A percentile compares a stretch with the other conserved stretches of the same genome.
phyloP scores from a whole-genome alignment of 2,797 vertebrate genomes.

The Dermochelys coriacea region DNA sequence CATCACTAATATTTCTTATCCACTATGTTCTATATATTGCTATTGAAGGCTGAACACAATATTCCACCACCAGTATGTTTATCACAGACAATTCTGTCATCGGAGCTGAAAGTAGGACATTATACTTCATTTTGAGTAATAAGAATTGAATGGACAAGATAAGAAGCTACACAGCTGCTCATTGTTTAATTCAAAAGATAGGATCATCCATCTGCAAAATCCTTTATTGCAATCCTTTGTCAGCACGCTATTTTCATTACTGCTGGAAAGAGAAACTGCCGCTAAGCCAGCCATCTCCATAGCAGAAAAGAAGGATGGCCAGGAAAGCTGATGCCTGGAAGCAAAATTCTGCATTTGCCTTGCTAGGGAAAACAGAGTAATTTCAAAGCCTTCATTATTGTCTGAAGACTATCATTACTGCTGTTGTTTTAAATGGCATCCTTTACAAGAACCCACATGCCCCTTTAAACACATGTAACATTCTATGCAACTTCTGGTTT shows the following conservation, averaged over 20 bases:
- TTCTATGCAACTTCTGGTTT: not conserved
- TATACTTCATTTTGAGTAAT: not conserved
- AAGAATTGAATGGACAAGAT: not conserved
- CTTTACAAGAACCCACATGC: conserved; percentile 22
- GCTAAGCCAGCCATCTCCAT: not conserved
- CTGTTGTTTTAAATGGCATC: conserved; percentile 19
- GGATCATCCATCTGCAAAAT: not conserved
- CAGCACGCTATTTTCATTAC: not conserved
- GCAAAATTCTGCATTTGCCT: conserved; percentile 41
- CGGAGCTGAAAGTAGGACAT: not conserved
- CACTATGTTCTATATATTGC: not conserved
- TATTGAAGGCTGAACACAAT: not conserved
- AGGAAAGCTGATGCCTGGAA: conserved; percentile 14
- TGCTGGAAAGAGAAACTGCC: not conserved
- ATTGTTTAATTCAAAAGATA: not conserved
- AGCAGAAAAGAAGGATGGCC: not conserved
- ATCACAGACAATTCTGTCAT: not conserved
- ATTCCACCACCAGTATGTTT: not conserved
- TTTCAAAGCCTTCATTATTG: conserved; percentile 46
- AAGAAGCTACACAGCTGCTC: not conserved
- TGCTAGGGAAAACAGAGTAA: not conserved
- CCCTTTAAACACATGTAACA: not conserved
- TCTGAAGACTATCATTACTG: conserved; percentile 32
- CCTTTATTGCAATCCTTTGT: not conserved
- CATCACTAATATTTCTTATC: not conserved